Conservation (phyloP, 2,888 invertebrate species). For the Ophion slaviceki region DNA sequence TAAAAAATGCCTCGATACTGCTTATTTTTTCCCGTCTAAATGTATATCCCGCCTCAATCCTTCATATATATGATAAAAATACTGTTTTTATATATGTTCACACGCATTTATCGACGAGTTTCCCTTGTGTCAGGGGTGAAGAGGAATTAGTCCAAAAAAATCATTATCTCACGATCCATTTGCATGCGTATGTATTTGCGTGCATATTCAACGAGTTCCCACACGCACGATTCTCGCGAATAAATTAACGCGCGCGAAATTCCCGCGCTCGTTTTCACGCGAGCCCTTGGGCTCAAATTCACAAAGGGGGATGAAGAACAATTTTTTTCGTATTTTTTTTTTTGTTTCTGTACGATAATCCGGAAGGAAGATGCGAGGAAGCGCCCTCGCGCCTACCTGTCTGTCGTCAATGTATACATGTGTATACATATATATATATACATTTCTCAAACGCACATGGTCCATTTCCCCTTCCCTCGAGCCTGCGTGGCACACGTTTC, state of each 20-base stretch:
- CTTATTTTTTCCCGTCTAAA: too few species aligned
- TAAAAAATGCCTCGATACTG: too few species aligned
- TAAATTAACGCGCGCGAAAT: conserved; percentile 51
- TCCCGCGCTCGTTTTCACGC: conserved; percentile 48
- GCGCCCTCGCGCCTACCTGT: conserved; percentile 72
- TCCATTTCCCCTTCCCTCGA: conserved; percentile 45
- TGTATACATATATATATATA: conserved; percentile 50
- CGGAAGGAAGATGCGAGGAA: conserved; percentile 73
- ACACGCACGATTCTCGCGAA: conserved; percentile 48
- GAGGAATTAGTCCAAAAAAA: not conserved
- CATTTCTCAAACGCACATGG: conserved; percentile 47
- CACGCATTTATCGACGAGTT: not conserved
- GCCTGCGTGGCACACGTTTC: conserved; percentile 42
- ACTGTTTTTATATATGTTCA: too few species aligned
- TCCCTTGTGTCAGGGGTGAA: not conserved
- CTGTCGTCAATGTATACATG: conserved; percentile 12
- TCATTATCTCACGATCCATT: conserved; percentile 3
- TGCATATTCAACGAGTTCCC: conserved; percentile 48
- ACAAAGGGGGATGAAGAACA: conserved; percentile 33
- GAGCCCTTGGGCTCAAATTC: conserved; percentile 17
- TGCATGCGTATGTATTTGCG: conserved; percentile 3
- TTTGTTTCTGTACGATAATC: conserved; percentile 75
- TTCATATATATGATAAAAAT: too few species aligned
- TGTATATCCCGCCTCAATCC: too few species aligned
- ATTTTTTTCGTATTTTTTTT: conserved; percentile 20